Percentiles rank a stretch among this genome's conserved stretches.
Conservation (phyloP, 53 echinoderm and acorn worm species). For the Stichopus horrens region DNA sequence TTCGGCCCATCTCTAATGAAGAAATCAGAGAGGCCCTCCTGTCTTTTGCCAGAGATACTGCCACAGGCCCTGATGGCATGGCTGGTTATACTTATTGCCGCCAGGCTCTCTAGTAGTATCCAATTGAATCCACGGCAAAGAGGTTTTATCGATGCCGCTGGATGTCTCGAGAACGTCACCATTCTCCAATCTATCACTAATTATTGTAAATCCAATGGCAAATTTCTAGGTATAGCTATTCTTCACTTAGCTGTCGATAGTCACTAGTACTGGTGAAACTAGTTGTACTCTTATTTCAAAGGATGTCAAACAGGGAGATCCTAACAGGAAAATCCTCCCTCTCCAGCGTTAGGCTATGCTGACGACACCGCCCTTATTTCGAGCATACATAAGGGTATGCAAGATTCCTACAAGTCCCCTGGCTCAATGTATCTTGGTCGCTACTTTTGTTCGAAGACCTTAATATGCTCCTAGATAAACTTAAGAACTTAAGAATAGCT, state of each 20-base stretch:
- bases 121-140: background rate
- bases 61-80: background rate
- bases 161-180: background rate
- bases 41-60: background rate
- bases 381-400: background rate
- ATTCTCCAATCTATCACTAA: background rate
- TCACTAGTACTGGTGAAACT: background rate
- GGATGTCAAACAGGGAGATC: constrained; percentile 2
- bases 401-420: background rate
- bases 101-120: background rate
- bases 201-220: background rate
- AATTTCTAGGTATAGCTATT: background rate
- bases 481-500: background rate
- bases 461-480: background rate
- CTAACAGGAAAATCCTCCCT: too few species aligned
- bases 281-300: background rate
- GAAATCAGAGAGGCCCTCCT: background rate
- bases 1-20: background rate
- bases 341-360: background rate
- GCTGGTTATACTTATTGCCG: background rate
- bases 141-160: constrained; percentile 1
- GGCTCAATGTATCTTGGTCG: background rate
- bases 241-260: background rate
- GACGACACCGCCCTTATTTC: background rate
- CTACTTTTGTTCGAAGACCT: background rate